Base-by-base conservation (phyloP, 2,888 invertebrate genomes). In the Amorpha juglandis region DNA sequence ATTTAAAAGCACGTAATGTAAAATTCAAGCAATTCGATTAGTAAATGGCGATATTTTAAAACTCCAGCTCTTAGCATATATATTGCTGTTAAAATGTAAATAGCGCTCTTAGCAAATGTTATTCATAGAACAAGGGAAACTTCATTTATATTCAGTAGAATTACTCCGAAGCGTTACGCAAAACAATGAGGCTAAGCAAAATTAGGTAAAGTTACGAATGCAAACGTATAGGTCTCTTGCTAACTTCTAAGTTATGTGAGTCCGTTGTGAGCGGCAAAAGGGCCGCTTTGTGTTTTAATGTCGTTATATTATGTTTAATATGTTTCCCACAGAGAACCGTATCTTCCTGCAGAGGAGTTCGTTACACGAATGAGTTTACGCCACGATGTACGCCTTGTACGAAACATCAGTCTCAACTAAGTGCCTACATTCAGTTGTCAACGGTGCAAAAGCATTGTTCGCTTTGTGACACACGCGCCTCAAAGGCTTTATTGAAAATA, bases 111-210 rank as follows among this genome's bases (percentile, higher is more conserved):
- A 83, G 84, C 74, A 86, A 89, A 89, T 89, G 83, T 89, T 90
- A 90, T 90, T 88, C 88, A 88, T 88, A 84, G 88, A 86, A 84
- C 77, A 83, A 81, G 84, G 81, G 81, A 78, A 86, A 81, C 81
- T 86, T 88, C 84, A 87, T 90, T 88, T 89, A 88, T 87, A 89
- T 89, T 87, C 88, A 87, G 83, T 75, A 74, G 84, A 85, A 89
- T 88, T 86, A 88, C 82, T 80, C 75, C 74, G 78, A 73, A 81
- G 78, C 77, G 79, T 82, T 79, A 81, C 77, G 78, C 79, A 80
- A 83, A 83, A 83, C 80, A 85, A 82, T 83, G 80, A 79, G 73
- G 74, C 71, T 71, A 74, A 76, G 76, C 69, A 72, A 78, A 83
- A 80, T 86, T 83, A 84, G 82, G 77, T 76, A 79, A 79, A 77